These are phyloP conservation scores for Bellardia bayeri DNA, from an alignment of 2,888 invertebrate genomes.

Conservation along the genomic window DNA sequence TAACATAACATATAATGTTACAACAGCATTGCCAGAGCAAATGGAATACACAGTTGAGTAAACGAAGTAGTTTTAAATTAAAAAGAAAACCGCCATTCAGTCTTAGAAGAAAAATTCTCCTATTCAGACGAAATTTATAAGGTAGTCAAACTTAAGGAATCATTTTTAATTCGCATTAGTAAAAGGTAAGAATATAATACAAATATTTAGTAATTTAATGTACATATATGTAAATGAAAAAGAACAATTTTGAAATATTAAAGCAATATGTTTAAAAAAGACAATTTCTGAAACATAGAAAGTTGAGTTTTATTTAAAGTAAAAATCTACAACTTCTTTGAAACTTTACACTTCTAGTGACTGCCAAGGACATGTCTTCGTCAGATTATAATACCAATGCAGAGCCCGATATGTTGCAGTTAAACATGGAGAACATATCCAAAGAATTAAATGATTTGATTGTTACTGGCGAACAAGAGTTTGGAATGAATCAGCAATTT, in stretches of 20 bases:
- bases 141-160: background rate
- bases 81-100: slow-evolving; percentile 41
- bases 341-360: background rate
- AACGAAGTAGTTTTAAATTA: slow-evolving; percentile 55
- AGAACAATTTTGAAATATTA: background rate
- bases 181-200: slow-evolving; percentile 22
- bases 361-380: slow-evolving; percentile 31
- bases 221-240: background rate
- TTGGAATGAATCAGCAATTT: slow-evolving; percentile 11
- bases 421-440: slow-evolving; percentile 72
- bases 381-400: background rate
- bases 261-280: background rate
- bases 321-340: background rate
- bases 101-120: slow-evolving; percentile 33
- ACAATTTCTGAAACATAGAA: background rate
- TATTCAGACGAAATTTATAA: background rate
- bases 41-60: background rate
- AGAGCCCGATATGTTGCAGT: slow-evolving; percentile 59
- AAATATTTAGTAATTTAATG: too few species aligned
- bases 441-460: slow-evolving; percentile 69
- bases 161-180: background rate
- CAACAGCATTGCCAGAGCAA: slow-evolving; percentile 44
- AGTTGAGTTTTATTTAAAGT: background rate
- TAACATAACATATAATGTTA: slow-evolving; percentile 6
- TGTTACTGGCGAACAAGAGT: slow-evolving; percentile 43